Evolutionary conservation across 2,888 invertebrate genomes (phyloP).

Genomic region (Melanostoma mellinum): DNA sequence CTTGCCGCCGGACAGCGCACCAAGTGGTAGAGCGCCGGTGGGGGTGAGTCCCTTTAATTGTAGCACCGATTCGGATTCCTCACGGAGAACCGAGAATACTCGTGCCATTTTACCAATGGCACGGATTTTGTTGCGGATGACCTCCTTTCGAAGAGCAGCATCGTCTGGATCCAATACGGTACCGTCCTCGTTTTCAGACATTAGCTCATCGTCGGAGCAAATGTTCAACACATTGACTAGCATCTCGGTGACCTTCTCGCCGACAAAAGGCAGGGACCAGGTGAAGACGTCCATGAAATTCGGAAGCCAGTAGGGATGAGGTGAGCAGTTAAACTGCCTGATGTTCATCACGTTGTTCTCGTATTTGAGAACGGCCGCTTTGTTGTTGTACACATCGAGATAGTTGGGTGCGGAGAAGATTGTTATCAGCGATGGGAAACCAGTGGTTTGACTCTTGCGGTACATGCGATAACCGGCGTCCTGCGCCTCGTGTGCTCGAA

Average conservation of each 20-base stretch:
- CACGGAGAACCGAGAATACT: slow-evolving; percentile 99
- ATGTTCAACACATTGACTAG: slow-evolving; percentile 99
- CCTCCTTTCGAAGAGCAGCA: slow-evolving; percentile 98
- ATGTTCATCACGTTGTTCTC: slow-evolving; percentile 99
- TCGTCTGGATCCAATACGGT: slow-evolving; percentile 85
- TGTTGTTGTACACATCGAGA: slow-evolving; percentile 99
- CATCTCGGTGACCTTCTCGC: slow-evolving; percentile 99
- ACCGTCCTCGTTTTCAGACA: slow-evolving; percentile 96
- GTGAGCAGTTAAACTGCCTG: slow-evolving; percentile 99
- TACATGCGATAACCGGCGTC: slow-evolving; percentile 99
- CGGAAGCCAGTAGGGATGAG: slow-evolving; percentile 99
- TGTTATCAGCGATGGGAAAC: slow-evolving; percentile 99
- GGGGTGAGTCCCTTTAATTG: slow-evolving; percentile 99
- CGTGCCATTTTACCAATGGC: slow-evolving; percentile 99
- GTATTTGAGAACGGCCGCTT: slow-evolving; percentile 99
- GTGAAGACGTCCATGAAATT: slow-evolving; percentile 99
- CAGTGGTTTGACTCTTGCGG: slow-evolving; percentile 99
- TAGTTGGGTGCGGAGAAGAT: slow-evolving; percentile 99
- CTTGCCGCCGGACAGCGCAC: slow-evolving; percentile 97
- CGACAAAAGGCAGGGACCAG: slow-evolving; percentile 99
- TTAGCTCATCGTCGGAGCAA: slow-evolving; percentile 99
- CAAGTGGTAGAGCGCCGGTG: slow-evolving; percentile 97
- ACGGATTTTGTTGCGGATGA: slow-evolving; percentile 99
- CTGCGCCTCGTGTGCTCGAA: slow-evolving; percentile 99
- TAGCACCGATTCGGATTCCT: slow-evolving; percentile 99